A percentile compares a stretch with the other conserved stretches of the same genome.
Evolutionary conservation across 2,797 vertebrate species (phyloP).

Genomic region (Hipposideros larvatus): DNA sequence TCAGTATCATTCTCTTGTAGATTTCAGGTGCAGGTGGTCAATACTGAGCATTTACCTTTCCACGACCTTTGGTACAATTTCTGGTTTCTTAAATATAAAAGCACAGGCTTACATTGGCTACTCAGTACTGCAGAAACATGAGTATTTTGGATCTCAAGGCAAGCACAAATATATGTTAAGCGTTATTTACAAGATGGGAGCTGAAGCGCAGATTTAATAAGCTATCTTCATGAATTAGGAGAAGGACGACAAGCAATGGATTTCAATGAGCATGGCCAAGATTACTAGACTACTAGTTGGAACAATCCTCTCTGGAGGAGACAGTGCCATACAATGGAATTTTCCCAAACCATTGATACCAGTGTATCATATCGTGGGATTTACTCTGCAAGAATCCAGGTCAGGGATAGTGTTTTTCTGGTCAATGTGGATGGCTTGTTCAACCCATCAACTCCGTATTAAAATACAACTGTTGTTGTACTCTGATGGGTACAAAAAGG

Average conservation of each 20-base stretch:
- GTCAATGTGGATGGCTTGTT: conserved; percentile 59
- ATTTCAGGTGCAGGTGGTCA: conserved; percentile 84
- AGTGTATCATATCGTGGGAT: conserved; percentile 65
- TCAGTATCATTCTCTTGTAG: conserved; percentile 78
- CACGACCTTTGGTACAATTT: conserved; percentile 88
- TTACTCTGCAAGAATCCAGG: conserved; percentile 68
- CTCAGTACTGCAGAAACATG: conserved; percentile 73
- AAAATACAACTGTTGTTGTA: conserved; percentile 59
- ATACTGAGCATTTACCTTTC: conserved; percentile 77
- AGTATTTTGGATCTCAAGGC: conserved; percentile 64
- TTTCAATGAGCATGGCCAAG: conserved; percentile 27
- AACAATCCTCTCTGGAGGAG: conserved; percentile 61
- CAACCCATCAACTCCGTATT: conserved; percentile 50
- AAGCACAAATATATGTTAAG: conserved; percentile 75
- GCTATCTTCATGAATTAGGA: conserved; percentile 72
- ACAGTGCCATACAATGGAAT: conserved; percentile 63
- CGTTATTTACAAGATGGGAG: conserved; percentile 84
- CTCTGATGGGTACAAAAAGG: background rate
- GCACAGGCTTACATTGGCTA: conserved; percentile 63
- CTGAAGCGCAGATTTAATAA: conserved; percentile 79
- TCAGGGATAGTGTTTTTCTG: conserved; percentile 60
- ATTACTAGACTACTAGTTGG: background rate
- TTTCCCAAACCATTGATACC: conserved; percentile 70
- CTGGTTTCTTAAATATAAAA: conserved; percentile 83
- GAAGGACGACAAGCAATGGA: conserved; percentile 41